phyloP scores from a whole-genome alignment of 2,888 invertebrate species.

The Dynastes maya region DNA sequence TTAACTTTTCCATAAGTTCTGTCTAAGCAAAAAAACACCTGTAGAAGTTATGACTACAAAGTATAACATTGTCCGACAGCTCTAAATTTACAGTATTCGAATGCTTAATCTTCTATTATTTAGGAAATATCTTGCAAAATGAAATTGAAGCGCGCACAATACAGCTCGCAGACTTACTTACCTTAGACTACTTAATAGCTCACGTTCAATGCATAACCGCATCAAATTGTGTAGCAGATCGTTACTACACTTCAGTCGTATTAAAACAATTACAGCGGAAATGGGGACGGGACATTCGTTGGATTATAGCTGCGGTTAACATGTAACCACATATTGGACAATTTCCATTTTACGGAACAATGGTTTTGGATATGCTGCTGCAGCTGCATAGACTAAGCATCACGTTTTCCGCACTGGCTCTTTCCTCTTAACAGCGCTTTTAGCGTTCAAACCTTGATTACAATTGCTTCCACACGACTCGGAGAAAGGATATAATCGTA shows the following conservation, averaged over 20 bases:
- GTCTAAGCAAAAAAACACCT: too few relatives aligned
- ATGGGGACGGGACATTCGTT: slow-evolving; percentile 9
- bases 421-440: slow-evolving; percentile 36
- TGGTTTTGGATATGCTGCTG: slow-evolving; percentile 31
- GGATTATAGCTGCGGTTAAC: slow-evolving; percentile 37
- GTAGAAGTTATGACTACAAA: too few relatives aligned
- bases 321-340: slow-evolving; percentile 39
- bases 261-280: slow-evolving; percentile 33
- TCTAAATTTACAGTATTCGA: too few relatives aligned
- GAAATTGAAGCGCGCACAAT: too few relatives aligned
- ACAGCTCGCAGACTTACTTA: too few relatives aligned
- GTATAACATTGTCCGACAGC: too few relatives aligned
- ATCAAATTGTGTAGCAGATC: slow-evolving; percentile 22
- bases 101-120: too few relatives aligned
- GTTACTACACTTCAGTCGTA: slow-evolving; percentile 19
- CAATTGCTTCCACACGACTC: slow-evolving; percentile 29
- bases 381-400: slow-evolving; percentile 30
- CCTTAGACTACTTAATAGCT: too few relatives aligned
- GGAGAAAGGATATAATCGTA: slow-evolving; percentile 31
- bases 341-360: slow-evolving; percentile 34
- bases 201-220: background rate
- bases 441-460: slow-evolving; percentile 38
- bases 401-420: slow-evolving; percentile 36
- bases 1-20: too few relatives aligned
- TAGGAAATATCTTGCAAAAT: too few relatives aligned